phyloP scores from a whole-genome alignment of 2,113 vertebrate species.

The Elachura formosa region DNA sequence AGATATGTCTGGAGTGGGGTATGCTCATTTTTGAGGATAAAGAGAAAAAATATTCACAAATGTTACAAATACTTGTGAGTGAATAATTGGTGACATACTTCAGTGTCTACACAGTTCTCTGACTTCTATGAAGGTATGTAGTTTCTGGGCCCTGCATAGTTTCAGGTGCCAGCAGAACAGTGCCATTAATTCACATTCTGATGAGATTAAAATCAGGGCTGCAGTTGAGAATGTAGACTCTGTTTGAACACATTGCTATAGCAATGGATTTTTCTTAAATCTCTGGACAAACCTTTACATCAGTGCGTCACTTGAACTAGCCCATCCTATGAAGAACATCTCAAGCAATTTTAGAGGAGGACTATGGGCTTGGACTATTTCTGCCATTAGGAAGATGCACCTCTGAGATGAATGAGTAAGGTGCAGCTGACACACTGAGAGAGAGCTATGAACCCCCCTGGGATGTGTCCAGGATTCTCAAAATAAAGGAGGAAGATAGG shows the following conservation, averaged over 20 bases:
- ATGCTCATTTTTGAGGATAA: not conserved
- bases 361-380: not conserved
- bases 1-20: not conserved
- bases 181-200: not conserved
- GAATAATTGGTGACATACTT: not conserved
- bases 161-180: not conserved
- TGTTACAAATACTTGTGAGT: not conserved
- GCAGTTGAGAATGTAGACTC: not conserved
- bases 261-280: not conserved
- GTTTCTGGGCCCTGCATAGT: not conserved
- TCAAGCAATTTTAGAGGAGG: not conserved
- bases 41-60: not conserved
- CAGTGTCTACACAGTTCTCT: not conserved
- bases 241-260: not conserved
- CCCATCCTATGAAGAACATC: not conserved
- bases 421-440: not conserved
- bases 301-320: not conserved
- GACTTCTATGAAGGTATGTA: not conserved
- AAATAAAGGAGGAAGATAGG: not conserved
- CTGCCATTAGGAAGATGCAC: not conserved
- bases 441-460: not conserved
- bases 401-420: not conserved
- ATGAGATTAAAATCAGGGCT: not conserved
- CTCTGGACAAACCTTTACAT: not conserved
- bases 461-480: not conserved